phyloP scores from a whole-genome alignment of 2,797 vertebrate genomes.

The Phylloscopus collybita region DNA sequence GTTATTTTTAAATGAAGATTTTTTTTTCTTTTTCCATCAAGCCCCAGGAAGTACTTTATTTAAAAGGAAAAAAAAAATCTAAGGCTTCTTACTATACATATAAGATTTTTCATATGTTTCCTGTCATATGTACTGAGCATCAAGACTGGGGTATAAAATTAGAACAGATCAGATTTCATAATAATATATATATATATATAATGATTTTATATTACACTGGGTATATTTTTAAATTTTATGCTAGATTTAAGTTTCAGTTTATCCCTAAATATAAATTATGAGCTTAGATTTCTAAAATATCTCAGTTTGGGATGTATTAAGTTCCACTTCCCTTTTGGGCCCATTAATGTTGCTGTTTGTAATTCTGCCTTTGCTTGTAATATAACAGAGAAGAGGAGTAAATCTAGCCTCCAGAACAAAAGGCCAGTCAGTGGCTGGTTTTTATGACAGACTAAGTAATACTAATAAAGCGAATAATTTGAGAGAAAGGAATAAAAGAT shows the following conservation, averaged over 20 bases:
- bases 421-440: background rate
- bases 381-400: background rate
- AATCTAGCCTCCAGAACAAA: background rate
- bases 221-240: background rate
- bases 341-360: slow-evolving; percentile 1
- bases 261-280: background rate
- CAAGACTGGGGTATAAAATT: background rate
- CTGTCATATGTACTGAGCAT: background rate
- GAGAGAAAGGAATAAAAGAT: background rate
- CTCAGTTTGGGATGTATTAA: background rate
- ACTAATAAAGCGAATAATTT: background rate
- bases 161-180: background rate
- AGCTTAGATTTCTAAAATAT: slow-evolving; percentile 1
- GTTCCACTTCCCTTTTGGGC: slow-evolving; percentile 2
- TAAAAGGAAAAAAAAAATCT: background rate
- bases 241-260: slow-evolving; percentile 8
- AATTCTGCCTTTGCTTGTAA: background rate
- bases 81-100: background rate
- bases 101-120: slow-evolving; percentile 28
- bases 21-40: background rate
- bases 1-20: slow-evolving; percentile 11
- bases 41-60: background rate
- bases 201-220: slow-evolving; percentile 4
- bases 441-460: background rate
- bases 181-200: background rate